These are phyloP conservation scores for Drosophila peninsularis DNA, from an alignment of 2,888 invertebrate species.

Conservation along the genomic window DNA sequence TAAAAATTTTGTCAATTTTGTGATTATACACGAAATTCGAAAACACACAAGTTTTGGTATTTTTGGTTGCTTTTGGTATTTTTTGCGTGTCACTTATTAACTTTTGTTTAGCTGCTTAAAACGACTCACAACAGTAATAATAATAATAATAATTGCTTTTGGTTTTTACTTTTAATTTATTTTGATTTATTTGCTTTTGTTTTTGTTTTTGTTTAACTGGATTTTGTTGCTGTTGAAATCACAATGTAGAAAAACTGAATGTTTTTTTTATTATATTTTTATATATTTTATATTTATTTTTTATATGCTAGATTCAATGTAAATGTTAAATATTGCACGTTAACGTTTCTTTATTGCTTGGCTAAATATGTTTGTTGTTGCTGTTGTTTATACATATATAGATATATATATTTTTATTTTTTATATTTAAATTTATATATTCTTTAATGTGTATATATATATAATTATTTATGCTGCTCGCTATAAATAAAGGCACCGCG, in stretches of 20 bases:
- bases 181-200: constrained; percentile 66
- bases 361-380: constrained; percentile 52
- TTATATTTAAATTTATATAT: constrained; percentile 27
- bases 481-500: constrained; percentile 84
- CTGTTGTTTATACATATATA: constrained; percentile 27
- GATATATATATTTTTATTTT: constrained; percentile 41
- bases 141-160: constrained; percentile 40
- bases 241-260: constrained; percentile 60
- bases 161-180: constrained; percentile 20
- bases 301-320: constrained; percentile 58
- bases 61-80: background rate
- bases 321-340: constrained; percentile 80
- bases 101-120: constrained; percentile 13
- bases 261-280: constrained; percentile 6
- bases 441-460: constrained; percentile 31
- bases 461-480: constrained; percentile 66
- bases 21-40: constrained; percentile 80
- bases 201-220: constrained; percentile 11
- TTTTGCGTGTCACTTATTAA: constrained; percentile 21
- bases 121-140: constrained; percentile 52
- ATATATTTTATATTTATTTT: background rate
- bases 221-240: constrained; percentile 45
- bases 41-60: constrained; percentile 38
- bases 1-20: constrained; percentile 82
- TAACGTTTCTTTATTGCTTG: constrained; percentile 73